Percentiles rank a stretch among this genome's conserved stretches.
Conservation (phyloP, 23 tunicate genomes). For the Ascidia mentula region DNA sequence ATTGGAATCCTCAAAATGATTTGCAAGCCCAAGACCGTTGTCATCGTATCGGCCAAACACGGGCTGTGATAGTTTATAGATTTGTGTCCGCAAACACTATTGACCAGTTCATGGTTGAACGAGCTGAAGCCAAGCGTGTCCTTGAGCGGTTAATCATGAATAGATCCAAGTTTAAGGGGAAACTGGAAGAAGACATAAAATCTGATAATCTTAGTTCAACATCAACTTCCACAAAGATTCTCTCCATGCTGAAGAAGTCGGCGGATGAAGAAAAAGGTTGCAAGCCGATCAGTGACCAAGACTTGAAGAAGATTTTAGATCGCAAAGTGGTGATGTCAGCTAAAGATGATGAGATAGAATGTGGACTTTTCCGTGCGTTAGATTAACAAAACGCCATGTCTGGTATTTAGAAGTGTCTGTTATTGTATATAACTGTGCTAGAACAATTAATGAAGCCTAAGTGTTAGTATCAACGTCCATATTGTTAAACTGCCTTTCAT, state of each 20-base stretch:
- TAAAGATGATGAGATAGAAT: neutral
- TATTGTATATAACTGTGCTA: neutral
- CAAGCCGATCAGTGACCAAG: constrained; percentile 26
- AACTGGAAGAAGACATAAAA: constrained; percentile 45
- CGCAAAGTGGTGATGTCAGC: constrained; percentile 33
- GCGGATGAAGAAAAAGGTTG: neutral
- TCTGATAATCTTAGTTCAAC: neutral
- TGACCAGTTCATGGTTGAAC: constrained; percentile 85
- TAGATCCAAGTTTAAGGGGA: constrained; percentile 75
- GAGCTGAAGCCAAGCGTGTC: constrained; percentile 79
- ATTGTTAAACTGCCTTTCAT: no score
- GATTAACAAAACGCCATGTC: neutral
- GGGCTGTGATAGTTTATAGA: constrained; percentile 75
- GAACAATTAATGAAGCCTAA: neutral
- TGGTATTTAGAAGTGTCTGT: neutral
- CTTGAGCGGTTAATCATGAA: constrained; percentile 74
- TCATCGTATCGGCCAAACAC: constrained; percentile 86
- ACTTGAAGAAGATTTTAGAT: constrained; percentile 33
- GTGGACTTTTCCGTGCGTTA: neutral
- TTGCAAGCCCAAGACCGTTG: constrained; percentile 89
- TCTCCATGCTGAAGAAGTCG: constrained; percentile 40
- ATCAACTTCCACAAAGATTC: constrained; percentile 25
- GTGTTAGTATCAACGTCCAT: no score
- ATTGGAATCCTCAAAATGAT: constrained; percentile 98
- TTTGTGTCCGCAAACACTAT: constrained; percentile 80